Evolutionary conservation across 2,113 vertebrate genomes (phyloP).

Genomic region (Pyxicephalus adspersus): DNA sequence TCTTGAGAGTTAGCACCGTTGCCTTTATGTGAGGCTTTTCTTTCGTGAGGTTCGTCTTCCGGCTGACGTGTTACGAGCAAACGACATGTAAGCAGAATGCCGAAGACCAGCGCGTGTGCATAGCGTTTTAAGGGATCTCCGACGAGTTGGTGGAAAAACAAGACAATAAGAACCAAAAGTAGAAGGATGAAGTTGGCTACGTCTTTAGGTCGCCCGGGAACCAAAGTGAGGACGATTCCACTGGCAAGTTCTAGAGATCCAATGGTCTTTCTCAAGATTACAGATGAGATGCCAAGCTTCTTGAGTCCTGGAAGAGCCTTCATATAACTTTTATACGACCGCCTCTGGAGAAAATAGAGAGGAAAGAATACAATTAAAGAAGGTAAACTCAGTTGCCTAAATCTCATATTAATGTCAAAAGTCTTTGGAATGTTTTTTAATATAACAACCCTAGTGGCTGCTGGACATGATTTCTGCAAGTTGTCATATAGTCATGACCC

Average conservation of each 20-base stretch:
- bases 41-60: slow-evolving; percentile 85
- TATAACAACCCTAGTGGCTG: no score
- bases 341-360: slow-evolving; percentile 81
- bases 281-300: slow-evolving; percentile 93
- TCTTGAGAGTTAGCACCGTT: slow-evolving; percentile 74
- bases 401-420: no score
- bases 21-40: slow-evolving; percentile 77
- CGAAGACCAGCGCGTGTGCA: slow-evolving; percentile 93
- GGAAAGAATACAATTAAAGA: slow-evolving; percentile 20
- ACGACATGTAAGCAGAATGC: slow-evolving; percentile 95
- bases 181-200: slow-evolving; percentile 96
- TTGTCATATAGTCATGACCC: no score
- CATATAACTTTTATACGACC: slow-evolving; percentile 96
- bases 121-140: slow-evolving; percentile 97
- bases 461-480: no score
- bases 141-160: slow-evolving; percentile 97
- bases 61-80: slow-evolving; percentile 92
- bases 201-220: slow-evolving; percentile 92
- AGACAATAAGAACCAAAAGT: slow-evolving; percentile 90
- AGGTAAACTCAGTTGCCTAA: no score
- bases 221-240: slow-evolving; percentile 91
- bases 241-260: slow-evolving; percentile 92
- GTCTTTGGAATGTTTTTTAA: no score
- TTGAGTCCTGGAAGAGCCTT: slow-evolving; percentile 92
- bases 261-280: slow-evolving; percentile 93